Evolutionary conservation across 53 echinoderm and acorn worm genomes (phyloP).

Genomic region (Hippasteria phrygiana): DNA sequence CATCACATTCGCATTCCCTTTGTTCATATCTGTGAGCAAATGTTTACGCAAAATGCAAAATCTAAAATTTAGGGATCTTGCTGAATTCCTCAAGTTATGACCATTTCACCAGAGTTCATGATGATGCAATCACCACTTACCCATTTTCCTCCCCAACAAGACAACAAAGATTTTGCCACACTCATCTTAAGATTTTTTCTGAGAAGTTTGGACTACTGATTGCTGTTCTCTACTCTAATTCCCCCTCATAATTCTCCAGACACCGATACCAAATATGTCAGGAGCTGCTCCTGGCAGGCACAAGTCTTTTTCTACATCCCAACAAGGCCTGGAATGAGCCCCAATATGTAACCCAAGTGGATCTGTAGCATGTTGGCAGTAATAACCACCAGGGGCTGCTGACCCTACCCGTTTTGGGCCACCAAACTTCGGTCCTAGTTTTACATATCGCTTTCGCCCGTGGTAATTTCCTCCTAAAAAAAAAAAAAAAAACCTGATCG

Average conservation of each 20-base stretch:
- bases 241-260: neutral
- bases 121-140: no score
- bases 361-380: constrained; percentile 48
- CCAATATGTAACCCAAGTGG: constrained; percentile 32
- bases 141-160: no score
- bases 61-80: no score
- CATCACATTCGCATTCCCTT: no score
- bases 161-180: no score
- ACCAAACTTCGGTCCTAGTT: constrained; percentile 4
- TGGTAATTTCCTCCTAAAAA: neutral
- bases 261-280: constrained; percentile 11
- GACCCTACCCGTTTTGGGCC: neutral
- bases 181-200: no score
- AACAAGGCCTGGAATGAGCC: constrained; percentile 26
- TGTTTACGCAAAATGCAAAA: no score
- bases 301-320: neutral
- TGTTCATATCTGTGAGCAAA: no score
- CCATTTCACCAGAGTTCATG: no score
- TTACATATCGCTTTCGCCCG: neutral
- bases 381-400: constrained; percentile 36
- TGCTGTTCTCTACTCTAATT: neutral
- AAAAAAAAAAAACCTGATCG: no score
- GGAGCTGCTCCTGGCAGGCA: neutral
- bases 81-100: no score
- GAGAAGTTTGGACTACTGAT: no score